phyloP scores from a whole-genome alignment of 2,113 vertebrate species.

The Neogobius melanostomus region DNA sequence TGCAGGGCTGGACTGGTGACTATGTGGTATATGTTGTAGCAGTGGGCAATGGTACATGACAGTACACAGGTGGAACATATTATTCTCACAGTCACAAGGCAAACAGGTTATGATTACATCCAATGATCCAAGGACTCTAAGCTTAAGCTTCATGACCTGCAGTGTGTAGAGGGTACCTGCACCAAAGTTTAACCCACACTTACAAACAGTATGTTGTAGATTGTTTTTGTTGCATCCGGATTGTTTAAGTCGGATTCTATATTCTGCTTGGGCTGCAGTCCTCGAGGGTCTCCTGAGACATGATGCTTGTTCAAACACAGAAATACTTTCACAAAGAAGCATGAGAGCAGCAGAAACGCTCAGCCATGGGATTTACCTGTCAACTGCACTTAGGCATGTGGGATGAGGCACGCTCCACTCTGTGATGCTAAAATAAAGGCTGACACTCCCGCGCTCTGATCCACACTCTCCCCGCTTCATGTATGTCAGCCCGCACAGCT shows the following conservation, averaged over 20 bases:
- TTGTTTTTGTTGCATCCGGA: constrained; percentile 10
- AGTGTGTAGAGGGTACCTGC: too few species aligned
- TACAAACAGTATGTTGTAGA: constrained; percentile 13
- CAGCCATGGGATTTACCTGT: constrained; percentile 64
- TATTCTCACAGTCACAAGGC: too few species aligned
- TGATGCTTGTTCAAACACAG: constrained; percentile 32
- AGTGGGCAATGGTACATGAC: too few species aligned
- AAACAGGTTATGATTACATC: too few species aligned
- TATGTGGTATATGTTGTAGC: too few species aligned
- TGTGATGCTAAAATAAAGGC: constrained; percentile 46
- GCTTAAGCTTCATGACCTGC: too few species aligned
- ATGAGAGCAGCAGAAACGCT: constrained; percentile 49
- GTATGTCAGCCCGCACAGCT: constrained; percentile 28
- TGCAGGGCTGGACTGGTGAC: too few species aligned
- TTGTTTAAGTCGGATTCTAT: constrained; percentile 27
- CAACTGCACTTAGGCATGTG: constrained; percentile 52
- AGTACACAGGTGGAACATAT: too few species aligned
- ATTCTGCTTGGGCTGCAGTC: constrained; percentile 40
- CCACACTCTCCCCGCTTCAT: constrained; percentile 35
- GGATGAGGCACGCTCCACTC: constrained; percentile 35
- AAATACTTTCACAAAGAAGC: constrained; percentile 49
- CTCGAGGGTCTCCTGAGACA: constrained; percentile 32
- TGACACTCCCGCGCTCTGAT: constrained; percentile 49
- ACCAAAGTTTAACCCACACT: constrained; percentile 7
- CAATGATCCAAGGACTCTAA: too few species aligned